phyloP scores from a whole-genome alignment of 2,797 vertebrate species.

The Alectoris magna region DNA sequence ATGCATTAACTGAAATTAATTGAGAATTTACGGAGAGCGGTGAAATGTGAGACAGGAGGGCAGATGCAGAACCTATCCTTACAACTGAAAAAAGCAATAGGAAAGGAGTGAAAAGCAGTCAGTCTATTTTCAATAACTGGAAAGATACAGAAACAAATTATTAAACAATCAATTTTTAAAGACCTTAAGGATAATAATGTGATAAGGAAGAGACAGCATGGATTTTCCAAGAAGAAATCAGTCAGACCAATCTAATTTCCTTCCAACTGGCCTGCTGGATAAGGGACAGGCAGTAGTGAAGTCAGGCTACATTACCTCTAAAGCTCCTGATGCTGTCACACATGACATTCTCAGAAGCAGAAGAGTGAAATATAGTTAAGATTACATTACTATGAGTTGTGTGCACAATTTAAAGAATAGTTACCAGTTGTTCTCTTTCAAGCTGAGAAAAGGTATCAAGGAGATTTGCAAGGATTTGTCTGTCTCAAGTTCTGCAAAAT shows the following conservation, averaged over 20 bases:
- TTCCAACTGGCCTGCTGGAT: constrained; percentile 2
- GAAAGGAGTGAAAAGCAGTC: background rate
- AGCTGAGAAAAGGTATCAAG: background rate
- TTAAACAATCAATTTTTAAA: constrained; percentile 25
- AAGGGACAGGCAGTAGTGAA: background rate
- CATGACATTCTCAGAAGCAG: background rate
- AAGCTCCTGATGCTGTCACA: background rate
- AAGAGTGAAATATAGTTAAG: background rate
- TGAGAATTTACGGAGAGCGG: background rate
- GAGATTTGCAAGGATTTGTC: background rate
- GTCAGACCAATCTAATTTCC: constrained; percentile 5
- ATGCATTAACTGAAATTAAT: background rate
- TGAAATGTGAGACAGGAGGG: background rate
- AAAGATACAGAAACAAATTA: constrained; percentile 29
- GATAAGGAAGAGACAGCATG: background rate
- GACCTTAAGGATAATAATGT: background rate
- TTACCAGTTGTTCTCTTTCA: background rate
- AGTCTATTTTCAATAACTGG: background rate
- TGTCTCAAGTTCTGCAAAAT: background rate
- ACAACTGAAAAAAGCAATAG: background rate
- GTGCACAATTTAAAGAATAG: background rate
- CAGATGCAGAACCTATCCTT: background rate
- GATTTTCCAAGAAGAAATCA: constrained; percentile 31
- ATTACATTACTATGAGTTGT: background rate
- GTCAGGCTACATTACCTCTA: background rate